A percentile compares a stretch with the other conserved stretches of the same genome.
Evolutionary conservation across 2,888 invertebrate genomes (phyloP).

Genomic region (Nemurella pictetii): DNA sequence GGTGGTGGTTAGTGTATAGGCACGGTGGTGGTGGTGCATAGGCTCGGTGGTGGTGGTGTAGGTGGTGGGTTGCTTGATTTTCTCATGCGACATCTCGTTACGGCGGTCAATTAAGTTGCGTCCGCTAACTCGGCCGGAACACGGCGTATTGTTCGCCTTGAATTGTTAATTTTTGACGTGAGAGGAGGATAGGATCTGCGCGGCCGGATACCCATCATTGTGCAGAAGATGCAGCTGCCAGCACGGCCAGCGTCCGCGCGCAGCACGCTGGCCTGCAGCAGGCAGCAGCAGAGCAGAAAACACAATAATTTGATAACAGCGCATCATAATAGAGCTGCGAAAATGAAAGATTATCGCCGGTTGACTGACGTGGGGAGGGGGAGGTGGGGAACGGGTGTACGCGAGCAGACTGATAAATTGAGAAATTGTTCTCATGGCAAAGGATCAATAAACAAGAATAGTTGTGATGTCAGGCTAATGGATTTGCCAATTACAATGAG

Average conservation of each 20-base stretch:
- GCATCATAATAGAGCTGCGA: background rate
- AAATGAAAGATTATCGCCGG: background rate
- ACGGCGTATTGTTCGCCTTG: background rate
- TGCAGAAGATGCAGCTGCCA: too few species aligned
- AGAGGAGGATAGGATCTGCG: too few species aligned
- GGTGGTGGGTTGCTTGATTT: background rate
- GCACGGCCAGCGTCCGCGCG: background rate
- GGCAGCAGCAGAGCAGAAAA: background rate
- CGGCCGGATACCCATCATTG: too few species aligned
- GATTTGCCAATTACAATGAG: slow-evolving; percentile 19
- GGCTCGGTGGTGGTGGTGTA: background rate
- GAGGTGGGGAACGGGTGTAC: background rate
- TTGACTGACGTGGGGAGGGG: background rate
- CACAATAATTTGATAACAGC: too few species aligned
- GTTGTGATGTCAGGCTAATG: background rate
- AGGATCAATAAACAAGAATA: background rate
- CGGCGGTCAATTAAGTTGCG: background rate
- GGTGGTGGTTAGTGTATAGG: background rate
- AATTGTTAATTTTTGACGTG: background rate
- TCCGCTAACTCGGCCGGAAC: background rate
- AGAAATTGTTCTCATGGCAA: background rate
- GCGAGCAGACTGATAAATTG: background rate
- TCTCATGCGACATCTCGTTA: background rate
- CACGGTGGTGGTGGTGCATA: background rate
- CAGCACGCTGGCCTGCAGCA: background rate